Percentiles rank a stretch among this genome's conserved stretches.
These are phyloP conservation scores for Triplophysa rosa DNA, from an alignment of 2,113 vertebrate genomes.

Conservation along the genomic window DNA sequence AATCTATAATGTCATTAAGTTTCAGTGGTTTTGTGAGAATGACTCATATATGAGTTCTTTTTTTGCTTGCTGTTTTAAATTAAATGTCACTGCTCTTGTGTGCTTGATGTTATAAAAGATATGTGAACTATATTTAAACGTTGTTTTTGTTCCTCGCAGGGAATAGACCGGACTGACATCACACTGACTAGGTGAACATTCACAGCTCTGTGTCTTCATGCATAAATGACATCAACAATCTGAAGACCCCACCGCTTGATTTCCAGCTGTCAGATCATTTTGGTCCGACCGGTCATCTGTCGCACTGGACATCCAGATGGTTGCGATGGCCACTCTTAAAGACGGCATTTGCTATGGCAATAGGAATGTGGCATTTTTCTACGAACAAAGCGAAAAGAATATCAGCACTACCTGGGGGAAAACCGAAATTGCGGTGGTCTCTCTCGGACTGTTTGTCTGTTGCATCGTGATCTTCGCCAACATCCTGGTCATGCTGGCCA, in stretches of 20 bases:
- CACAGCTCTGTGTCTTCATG: neutral
- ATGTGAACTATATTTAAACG: neutral
- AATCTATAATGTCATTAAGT: no score
- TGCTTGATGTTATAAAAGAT: no score
- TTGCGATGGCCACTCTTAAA: neutral
- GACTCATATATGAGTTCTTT: no score
- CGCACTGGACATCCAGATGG: constrained; percentile 46
- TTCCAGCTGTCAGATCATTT: neutral
- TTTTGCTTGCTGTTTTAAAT: no score
- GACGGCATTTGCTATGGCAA: constrained; percentile 57
- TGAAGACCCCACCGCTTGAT: constrained; percentile 5
- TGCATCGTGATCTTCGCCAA: constrained; percentile 91
- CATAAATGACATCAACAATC: neutral
- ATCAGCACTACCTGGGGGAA: constrained; percentile 61
- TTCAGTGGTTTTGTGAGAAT: no score
- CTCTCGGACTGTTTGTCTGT: constrained; percentile 87
- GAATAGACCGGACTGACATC: neutral
- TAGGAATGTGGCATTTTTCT: constrained; percentile 62
- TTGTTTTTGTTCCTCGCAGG: neutral
- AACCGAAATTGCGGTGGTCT: constrained; percentile 78
- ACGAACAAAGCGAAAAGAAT: constrained; percentile 61
- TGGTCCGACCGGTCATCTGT: neutral
- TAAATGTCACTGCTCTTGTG: no score
- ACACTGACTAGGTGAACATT: neutral
- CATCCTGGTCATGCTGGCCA: constrained; percentile 87